Evolutionary conservation across 2,113 vertebrate genomes (phyloP), one percentile per base, ranked within the genome.

Genomic region (human): DNA sequence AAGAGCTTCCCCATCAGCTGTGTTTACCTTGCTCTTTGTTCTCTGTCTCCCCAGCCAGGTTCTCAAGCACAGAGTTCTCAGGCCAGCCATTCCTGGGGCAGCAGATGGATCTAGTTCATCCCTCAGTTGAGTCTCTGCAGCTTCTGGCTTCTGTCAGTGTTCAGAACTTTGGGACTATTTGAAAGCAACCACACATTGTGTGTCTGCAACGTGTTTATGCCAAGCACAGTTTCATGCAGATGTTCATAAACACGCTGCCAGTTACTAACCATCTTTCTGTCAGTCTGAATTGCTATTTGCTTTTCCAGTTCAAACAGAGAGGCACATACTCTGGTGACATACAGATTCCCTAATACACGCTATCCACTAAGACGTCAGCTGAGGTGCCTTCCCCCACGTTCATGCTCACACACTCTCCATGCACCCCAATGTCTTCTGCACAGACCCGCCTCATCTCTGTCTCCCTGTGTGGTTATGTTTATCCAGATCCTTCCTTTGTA

Each of bases 121-220:
- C 22, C 32, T 78, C 40, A 38, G 68, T 17, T 11, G 70, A 64
- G 16, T 75, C 68, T 75, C 55, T 75, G 78, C 12, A 70, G 48
- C 43, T 45, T 81, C 88, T 86, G 66, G 84, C 72, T 96, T 91
- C 76, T 86, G 30, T 93, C 78, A 59, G 89, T 30, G 72, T 45
- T 90, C 81, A 75, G 48, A 92, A 75, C 11, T 30, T 81, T 20
- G 52, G 45, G 27, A 35, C 27, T 89, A 61, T 79, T 72, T 89
- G 61, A 82, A 91, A 73, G 43, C n/a, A 87, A 35, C 32, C 3
- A 0, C 61, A 45, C 22, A 16, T 8, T 40, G 18, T 72, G n/a
- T 35, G 57, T 55, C 82, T 89, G 72, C n/a, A 59, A n/a, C 57
- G 35, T 80, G 68, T 94, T 83, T 70, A 43, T 81, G 73, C 79